These are phyloP conservation scores for Drosophila neonasuta DNA, from an alignment of 2,888 invertebrate genomes.

Conservation along the genomic window DNA sequence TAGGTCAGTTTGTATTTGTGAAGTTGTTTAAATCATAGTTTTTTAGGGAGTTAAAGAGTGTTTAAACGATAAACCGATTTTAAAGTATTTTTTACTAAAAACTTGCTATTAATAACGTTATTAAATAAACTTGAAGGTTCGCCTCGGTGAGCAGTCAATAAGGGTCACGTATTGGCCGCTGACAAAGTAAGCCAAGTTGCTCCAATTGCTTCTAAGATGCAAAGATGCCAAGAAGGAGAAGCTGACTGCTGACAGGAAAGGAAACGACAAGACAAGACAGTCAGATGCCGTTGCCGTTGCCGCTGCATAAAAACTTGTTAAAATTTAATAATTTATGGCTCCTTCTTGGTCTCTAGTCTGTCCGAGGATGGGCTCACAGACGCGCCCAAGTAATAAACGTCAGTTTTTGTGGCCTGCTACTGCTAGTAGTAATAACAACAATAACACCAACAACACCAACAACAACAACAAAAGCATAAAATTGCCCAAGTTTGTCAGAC, in stretches of 20 bases:
- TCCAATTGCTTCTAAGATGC: conserved; percentile 21
- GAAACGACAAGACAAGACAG: conserved; percentile 39
- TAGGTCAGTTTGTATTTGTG: conserved; percentile 21
- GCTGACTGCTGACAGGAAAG: conserved; percentile 19
- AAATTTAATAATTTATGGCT: conserved; percentile 78
- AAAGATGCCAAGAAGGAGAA: conserved; percentile 29
- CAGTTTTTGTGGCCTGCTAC: conserved; percentile 59
- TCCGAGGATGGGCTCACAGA: conserved; percentile 5
- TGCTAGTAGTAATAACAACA: conserved; percentile 8
- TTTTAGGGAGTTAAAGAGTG: not conserved
- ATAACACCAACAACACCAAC: not conserved
- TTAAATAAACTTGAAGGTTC: conserved; percentile 44
- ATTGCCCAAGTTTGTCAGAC: conserved; percentile 70
- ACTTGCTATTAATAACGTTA: conserved; percentile 60
- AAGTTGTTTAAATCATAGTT: conserved; percentile 21
- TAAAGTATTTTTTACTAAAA: not conserved
- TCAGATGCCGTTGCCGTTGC: conserved; percentile 45
- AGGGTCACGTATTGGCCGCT: conserved; percentile 63
- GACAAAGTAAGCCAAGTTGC: conserved; percentile 57
- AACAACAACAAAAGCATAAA: conserved; percentile 44
- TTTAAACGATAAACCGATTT: conserved; percentile 4
- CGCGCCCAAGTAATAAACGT: conserved; percentile 68
- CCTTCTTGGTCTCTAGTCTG: conserved; percentile 48
- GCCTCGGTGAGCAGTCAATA: conserved; percentile 5
- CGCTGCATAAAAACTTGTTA: conserved; percentile 73